Percentiles rank a stretch among this genome's conserved stretches.
These are phyloP conservation scores for Willisornis vidua DNA, from an alignment of 2,113 vertebrate genomes.

Conservation along the genomic window DNA sequence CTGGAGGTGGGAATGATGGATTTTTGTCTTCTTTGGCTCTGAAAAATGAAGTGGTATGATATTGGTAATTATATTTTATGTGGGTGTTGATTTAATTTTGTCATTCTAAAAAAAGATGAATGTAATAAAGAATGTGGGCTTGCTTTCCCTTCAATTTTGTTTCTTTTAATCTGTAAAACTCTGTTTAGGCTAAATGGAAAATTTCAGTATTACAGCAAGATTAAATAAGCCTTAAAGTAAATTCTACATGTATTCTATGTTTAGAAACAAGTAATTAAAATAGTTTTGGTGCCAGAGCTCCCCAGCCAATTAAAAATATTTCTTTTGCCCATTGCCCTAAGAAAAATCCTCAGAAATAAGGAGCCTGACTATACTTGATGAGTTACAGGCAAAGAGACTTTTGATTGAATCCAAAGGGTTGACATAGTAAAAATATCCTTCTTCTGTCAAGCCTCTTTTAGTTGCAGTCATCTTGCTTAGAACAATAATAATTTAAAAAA, in stretches of 20 bases:
- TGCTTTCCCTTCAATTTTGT: constrained; percentile 34
- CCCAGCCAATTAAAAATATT: constrained; percentile 16
- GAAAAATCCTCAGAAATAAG: background rate
- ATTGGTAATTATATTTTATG: constrained; percentile 49
- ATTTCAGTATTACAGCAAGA: constrained; percentile 42
- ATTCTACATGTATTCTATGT: constrained; percentile 9
- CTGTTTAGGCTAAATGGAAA: constrained; percentile 46
- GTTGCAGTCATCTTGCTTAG: background rate
- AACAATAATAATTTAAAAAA: background rate
- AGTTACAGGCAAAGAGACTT: constrained; percentile 12
- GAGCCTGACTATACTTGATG: background rate
- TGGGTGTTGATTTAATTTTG: constrained; percentile 57
- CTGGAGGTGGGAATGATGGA: constrained; percentile 44
- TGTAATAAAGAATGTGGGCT: constrained; percentile 49
- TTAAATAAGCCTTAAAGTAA: constrained; percentile 44
- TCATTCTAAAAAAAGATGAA: constrained; percentile 25
- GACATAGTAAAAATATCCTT: background rate
- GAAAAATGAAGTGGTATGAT: constrained; percentile 21
- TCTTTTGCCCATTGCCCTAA: background rate
- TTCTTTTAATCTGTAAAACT: constrained; percentile 23
- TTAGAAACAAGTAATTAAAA: constrained; percentile 60
- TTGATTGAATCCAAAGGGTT: constrained; percentile 7
- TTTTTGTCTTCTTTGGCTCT: constrained; percentile 46
- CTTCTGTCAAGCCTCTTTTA: constrained; percentile 6
- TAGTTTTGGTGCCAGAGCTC: background rate